Percentiles rank a stretch among this genome's conserved stretches.
These are phyloP conservation scores for Phyllostomus discolor DNA, from an alignment of 2,113 vertebrate genomes.

Conservation along the genomic window DNA sequence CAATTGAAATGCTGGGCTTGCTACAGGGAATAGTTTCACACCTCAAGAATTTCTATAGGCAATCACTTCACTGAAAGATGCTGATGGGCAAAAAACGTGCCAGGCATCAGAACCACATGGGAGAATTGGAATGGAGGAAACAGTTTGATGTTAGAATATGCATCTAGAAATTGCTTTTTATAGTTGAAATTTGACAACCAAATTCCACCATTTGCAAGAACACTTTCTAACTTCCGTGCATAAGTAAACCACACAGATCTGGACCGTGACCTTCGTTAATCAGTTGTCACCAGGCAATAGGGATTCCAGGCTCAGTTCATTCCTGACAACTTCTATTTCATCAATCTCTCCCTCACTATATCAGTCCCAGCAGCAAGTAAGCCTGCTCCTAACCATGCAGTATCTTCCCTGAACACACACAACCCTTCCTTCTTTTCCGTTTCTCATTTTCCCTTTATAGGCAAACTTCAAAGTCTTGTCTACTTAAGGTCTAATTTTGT, in stretches of 20 bases:
- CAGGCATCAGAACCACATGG: neutral
- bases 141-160: neutral
- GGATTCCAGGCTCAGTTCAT: neutral
- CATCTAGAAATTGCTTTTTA: neutral
- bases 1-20: neutral
- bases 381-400: rapidly evolving
- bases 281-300: neutral
- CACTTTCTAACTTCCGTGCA: neutral
- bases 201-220: neutral
- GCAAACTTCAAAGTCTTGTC: neutral
- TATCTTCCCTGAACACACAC: too few relatives aligned
- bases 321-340: rapidly evolving
- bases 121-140: neutral
- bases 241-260: neutral
- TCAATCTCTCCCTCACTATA: neutral
- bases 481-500: neutral
- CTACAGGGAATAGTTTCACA: neutral
- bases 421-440: neutral
- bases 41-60: neutral
- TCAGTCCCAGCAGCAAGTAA: neutral
- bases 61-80: neutral
- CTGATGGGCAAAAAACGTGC: neutral
- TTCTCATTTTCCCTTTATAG: neutral
- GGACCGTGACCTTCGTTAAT: neutral
- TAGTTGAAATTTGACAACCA: neutral